Evolutionary conservation across 2,797 vertebrate genomes (phyloP), one percentile per base, ranked within the genome.

Genomic region (Sciaenops ocellatus): DNA sequence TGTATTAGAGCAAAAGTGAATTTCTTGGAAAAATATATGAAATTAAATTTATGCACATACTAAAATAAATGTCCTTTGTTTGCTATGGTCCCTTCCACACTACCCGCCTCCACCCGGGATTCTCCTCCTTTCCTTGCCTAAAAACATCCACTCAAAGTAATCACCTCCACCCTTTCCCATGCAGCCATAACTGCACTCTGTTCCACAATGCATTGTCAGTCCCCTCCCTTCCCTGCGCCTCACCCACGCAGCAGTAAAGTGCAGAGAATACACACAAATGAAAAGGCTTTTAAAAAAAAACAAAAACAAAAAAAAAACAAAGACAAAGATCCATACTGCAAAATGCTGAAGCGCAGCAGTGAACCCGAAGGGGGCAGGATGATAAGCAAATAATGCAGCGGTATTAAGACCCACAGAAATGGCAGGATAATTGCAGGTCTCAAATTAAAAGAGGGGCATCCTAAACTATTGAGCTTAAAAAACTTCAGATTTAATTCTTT

Each of bases 161-260:
- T 82, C 82, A 82, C 86, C 87, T 80, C 76, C 90, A 82, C 73
- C 89, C 72, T 76, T 80, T 76, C 65, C 63, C 82, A 46, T 76
- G 82, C 92, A 93, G 90, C 85, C 85, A 38, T 70, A 73, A 87
- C 90, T 80, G 87, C 89, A 84, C 88, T 82, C 86, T 69, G 73
- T 80, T 93, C 87, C 89, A 91, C 91, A 90, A 93, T 91, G 87
- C 92, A 89, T 90, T 6, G 87, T 90, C 89, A 87, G 85, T 80
- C 90, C 90, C 34, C 91, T 86, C 86, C 84, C 82, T 84, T 92
- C 91, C 92, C 88, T 85, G 84, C 85, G 91, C 92, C 88, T 91
- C 92, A 90, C 85, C 93, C 90, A 94, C 94, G 90, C 94, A 94
- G 94, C 93, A 93, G 94, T 96, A 96, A 96, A 96, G 95, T 96